These are phyloP conservation scores for Vespertilio murinus DNA, from an alignment of 2,797 vertebrate species.

Conservation along the genomic window DNA sequence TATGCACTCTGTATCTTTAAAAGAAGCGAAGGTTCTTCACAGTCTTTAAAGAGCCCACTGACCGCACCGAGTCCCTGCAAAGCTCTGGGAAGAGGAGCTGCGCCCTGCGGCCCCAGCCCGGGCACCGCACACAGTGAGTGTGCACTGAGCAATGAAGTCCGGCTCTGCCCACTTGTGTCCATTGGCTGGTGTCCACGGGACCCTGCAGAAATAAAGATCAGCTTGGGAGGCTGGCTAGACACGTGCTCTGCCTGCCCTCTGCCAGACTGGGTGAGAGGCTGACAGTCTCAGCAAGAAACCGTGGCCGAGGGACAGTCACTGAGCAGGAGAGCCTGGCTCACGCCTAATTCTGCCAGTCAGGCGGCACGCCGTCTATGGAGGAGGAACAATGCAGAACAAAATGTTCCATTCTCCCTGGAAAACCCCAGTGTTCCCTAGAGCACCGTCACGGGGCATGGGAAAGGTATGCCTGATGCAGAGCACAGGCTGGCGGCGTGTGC, in stretches of 20 bases:
- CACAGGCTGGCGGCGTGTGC: accelerated
- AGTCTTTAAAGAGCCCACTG: not conserved
- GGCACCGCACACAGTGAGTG: no score
- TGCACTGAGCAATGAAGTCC: accelerated
- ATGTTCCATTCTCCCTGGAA: not conserved
- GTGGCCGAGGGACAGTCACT: not conserved
- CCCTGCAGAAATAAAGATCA: not conserved
- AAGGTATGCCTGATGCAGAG: not conserved
- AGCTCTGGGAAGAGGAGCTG: not conserved
- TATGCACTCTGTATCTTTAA: not conserved
- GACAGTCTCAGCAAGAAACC: not conserved
- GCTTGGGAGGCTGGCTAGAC: not conserved
- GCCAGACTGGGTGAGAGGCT: not conserved
- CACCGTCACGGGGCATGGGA: not conserved
- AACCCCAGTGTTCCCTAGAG: not conserved
- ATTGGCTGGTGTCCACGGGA: not conserved
- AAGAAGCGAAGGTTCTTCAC: not conserved
- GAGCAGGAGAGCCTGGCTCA: accelerated
- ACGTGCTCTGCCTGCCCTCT: accelerated
- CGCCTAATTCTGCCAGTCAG: not conserved
- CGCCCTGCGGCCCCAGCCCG: no score
- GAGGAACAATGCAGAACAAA: not conserved
- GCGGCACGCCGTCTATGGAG: not conserved
- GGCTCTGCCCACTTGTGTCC: accelerated
- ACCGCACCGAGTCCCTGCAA: not conserved